These are phyloP conservation scores for Euplagia quadripunctaria DNA, from an alignment of 2,888 invertebrate genomes.

Conservation along the genomic window DNA sequence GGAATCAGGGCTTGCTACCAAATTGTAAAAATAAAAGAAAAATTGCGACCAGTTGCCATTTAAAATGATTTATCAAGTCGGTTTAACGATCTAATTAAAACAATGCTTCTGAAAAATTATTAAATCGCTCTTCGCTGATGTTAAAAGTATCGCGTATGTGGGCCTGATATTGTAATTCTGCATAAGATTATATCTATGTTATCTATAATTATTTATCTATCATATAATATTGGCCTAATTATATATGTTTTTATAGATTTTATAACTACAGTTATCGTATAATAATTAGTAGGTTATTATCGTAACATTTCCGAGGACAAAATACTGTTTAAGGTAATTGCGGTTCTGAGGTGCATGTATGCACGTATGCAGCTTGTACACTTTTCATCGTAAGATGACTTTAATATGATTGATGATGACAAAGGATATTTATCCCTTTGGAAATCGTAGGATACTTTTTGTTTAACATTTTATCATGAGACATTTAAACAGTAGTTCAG, in stretches of 20 bases:
- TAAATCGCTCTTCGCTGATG: too few species aligned
- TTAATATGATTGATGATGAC: too few species aligned
- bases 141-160: not conserved
- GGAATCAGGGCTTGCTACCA: too few species aligned
- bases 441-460: too few species aligned
- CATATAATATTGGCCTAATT: not conserved
- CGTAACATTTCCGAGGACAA: not conserved
- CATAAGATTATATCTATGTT: not conserved
- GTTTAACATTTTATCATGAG: too few species aligned
- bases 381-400: not conserved
- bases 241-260: not conserved
- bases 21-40: too few species aligned
- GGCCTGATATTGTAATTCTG: not conserved
- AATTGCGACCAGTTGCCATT: too few species aligned
- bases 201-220: not conserved
- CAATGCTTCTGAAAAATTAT: too few species aligned
- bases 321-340: not conserved
- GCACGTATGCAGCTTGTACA: not conserved
- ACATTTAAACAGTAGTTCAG: too few species aligned
- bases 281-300: not conserved
- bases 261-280: not conserved
- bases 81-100: too few species aligned
- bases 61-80: too few species aligned
- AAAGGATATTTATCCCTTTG: too few species aligned
- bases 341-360: not conserved